Percentiles rank a stretch among this genome's conserved stretches.
Conservation (phyloP, 2,113 vertebrate genomes). For the Sylvilagus bachmani region DNA sequence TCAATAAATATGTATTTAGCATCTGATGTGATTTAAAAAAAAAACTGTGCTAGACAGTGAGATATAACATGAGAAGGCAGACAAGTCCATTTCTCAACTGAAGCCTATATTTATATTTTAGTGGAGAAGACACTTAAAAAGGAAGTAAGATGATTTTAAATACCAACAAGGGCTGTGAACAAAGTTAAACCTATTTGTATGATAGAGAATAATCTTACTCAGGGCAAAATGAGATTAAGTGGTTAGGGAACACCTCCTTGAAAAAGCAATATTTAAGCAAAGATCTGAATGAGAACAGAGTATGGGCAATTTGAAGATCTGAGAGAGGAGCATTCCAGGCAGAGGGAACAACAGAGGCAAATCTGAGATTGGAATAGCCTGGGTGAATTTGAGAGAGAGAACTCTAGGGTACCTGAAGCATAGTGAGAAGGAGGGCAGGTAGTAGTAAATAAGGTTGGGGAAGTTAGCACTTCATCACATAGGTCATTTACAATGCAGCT, state of each 20-base stretch:
- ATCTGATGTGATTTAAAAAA: neutral
- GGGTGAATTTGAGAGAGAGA: neutral
- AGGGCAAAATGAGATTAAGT: neutral
- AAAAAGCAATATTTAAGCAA: neutral
- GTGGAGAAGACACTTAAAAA: neutral
- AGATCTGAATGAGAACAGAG: neutral
- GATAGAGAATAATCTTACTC: neutral
- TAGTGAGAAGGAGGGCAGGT: neutral
- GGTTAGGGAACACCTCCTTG: neutral
- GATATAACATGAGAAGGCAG: neutral
- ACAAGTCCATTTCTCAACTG: neutral
- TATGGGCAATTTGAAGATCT: neutral
- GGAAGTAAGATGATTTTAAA: neutral
- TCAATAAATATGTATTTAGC: neutral
- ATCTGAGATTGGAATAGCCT: neutral
- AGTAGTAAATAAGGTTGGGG: neutral
- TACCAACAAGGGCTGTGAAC: neutral
- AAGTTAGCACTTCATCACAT: neutral
- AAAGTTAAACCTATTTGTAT: neutral
- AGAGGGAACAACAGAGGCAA: neutral
- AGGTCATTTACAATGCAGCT: neutral
- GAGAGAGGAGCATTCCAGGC: neutral
- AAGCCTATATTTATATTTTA: neutral
- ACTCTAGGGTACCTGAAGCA: neutral
- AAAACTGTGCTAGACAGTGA: neutral